phyloP scores from a whole-genome alignment of 92 coral and sea anemone species.

The Ricordea florida region DNA sequence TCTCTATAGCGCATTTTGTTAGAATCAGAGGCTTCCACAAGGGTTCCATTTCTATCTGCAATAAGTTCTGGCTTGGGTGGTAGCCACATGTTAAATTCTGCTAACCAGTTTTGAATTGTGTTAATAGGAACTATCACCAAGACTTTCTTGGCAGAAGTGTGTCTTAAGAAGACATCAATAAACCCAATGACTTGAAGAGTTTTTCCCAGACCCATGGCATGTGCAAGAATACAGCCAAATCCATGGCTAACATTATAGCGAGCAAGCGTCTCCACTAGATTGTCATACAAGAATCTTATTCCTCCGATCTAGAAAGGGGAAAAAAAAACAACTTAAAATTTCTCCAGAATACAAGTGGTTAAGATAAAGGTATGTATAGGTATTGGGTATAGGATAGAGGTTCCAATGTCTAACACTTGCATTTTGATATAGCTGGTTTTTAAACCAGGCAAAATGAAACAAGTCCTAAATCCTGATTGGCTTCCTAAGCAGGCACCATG shows the following conservation, averaged over 20 bases:
- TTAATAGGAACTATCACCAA: slow-evolving; percentile 93
- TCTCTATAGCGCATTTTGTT: slow-evolving; percentile 58
- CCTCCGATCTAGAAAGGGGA: slow-evolving; percentile 80
- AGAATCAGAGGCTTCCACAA: slow-evolving; percentile 22
- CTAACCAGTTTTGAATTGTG: slow-evolving; percentile 95
- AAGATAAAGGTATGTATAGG: background rate
- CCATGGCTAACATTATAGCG: slow-evolving; percentile 83
- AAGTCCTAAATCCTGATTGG: too few species aligned
- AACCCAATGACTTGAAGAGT: slow-evolving; percentile 89
- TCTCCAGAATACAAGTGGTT: background rate
- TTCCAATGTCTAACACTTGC: too few species aligned
- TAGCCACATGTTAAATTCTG: slow-evolving; percentile 91
- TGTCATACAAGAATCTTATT: slow-evolving; percentile 90
- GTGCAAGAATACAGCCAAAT: slow-evolving; percentile 96
- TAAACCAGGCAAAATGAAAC: too few species aligned
- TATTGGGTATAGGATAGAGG: background rate
- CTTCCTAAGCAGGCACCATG: too few species aligned
- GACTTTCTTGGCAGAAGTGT: slow-evolving; percentile 82
- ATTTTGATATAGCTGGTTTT: too few species aligned
- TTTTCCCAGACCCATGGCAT: slow-evolving; percentile 97
- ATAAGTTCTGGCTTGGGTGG: slow-evolving; percentile 62
- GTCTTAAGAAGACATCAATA: slow-evolving; percentile 80
- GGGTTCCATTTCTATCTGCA: slow-evolving; percentile 25
- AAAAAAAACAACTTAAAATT: background rate
- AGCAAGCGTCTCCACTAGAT: slow-evolving; percentile 85